Conservation (phyloP, 2,888 invertebrate species). For the Saturnia pavonia region DNA sequence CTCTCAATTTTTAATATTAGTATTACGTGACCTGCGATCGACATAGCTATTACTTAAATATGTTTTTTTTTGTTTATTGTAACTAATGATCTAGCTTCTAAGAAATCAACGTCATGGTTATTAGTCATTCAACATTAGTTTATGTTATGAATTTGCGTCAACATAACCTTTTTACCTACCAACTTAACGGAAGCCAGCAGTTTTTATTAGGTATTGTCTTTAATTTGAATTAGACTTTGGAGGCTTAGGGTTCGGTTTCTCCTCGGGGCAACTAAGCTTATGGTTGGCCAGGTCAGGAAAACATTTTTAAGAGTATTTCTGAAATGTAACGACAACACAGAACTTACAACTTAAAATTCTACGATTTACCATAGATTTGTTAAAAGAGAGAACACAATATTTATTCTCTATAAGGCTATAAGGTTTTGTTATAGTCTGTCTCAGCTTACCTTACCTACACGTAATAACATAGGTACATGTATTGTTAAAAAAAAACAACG, state of each 20-base stretch:
- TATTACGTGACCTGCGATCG: neutral
- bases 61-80: neutral
- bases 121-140: slow-evolving; percentile 27
- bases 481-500: neutral
- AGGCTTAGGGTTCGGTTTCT: neutral
- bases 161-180: neutral
- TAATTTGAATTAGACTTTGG: neutral
- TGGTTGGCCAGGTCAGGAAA: no score
- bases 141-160: slow-evolving; percentile 18
- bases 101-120: slow-evolving; percentile 26
- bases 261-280: neutral
- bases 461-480: neutral
- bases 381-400: no score
- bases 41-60: no score
- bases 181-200: neutral
- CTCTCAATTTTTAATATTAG: neutral
- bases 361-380: no score
- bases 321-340: neutral
- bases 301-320: no score
- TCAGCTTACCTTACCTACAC: neutral
- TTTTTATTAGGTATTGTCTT: neutral
- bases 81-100: neutral
- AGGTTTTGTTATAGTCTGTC: neutral
- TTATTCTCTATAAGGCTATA: neutral
- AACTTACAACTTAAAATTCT: neutral